A percentile compares a stretch with the other conserved stretches of the same genome.
Evolutionary conservation across 2,797 vertebrate species (phyloP).

Genomic region (Helostoma temminkii): DNA sequence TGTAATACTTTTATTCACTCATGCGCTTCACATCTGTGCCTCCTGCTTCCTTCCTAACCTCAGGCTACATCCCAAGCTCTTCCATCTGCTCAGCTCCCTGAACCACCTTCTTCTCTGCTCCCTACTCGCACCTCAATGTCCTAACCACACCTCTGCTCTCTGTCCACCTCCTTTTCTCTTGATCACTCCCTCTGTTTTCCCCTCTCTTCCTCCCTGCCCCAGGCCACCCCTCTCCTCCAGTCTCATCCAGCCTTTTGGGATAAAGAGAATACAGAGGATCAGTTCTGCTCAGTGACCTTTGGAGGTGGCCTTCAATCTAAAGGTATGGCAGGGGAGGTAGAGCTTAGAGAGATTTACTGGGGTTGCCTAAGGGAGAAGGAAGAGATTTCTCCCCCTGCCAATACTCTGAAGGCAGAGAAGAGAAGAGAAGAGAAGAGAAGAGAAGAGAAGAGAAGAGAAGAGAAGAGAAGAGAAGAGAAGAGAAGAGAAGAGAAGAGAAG

Average conservation of each 20-base stretch:
- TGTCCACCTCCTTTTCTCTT: conserved; percentile 36
- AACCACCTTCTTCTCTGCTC: conserved; percentile 34
- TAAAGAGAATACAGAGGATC: conserved; percentile 80
- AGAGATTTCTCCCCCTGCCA: conserved; percentile 64
- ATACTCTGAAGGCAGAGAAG: conserved; percentile 49
- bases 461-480: conserved; percentile 9
- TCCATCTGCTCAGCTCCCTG: conserved; percentile 21
- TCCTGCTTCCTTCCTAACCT: conserved; percentile 45
- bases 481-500: conserved; percentile 33
- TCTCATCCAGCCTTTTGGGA: conserved; percentile 76
- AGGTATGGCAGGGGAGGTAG: conserved; percentile 75
- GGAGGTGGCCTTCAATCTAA: conserved; percentile 80
- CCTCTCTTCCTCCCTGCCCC: conserved; percentile 51
- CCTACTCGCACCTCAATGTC: conserved; percentile 32
- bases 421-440: conserved; percentile 33
- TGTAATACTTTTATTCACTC: conserved; percentile 31
- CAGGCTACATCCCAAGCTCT: conserved; percentile 32
- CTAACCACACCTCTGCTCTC: conserved; percentile 36
- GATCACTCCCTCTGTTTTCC: conserved; percentile 38
- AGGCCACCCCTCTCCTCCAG: conserved; percentile 68
- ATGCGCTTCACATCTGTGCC: conserved; percentile 17
- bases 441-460: conserved; percentile 43
- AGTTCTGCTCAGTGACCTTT: conserved; percentile 84
- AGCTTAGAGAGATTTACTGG: conserved; percentile 80
- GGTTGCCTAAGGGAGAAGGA: conserved; percentile 69